phyloP scores from a whole-genome alignment of 2,797 vertebrate species.

The Eulemur coronatus region DNA sequence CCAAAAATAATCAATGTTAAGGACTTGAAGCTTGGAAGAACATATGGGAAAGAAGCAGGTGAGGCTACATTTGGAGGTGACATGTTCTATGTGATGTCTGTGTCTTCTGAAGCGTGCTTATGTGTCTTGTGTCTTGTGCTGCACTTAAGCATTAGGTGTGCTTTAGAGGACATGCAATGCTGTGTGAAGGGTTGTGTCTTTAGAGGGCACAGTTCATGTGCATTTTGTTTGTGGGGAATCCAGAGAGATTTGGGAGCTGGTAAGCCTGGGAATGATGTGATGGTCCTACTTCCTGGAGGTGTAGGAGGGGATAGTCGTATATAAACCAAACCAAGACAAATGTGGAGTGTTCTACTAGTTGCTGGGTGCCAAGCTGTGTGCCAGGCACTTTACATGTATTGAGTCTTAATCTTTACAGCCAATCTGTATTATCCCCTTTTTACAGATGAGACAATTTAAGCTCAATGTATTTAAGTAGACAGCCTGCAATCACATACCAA shows the following conservation, averaged over 20 bases:
- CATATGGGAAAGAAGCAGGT: slow-evolving; percentile 25
- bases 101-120: slow-evolving; percentile 32
- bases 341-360: neutral
- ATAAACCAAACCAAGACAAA: neutral
- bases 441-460: neutral
- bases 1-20: slow-evolving; percentile 16
- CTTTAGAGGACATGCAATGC: neutral
- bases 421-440: neutral
- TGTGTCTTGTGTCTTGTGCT: slow-evolving; percentile 35
- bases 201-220: neutral
- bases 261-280: neutral
- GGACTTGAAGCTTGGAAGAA: slow-evolving; percentile 19
- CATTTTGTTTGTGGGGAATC: neutral
- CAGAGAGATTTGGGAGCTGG: slow-evolving; percentile 25
- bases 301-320: neutral
- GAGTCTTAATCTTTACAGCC: neutral
- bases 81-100: neutral
- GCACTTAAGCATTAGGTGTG: neutral
- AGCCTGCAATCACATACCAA: neutral
- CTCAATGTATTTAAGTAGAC: neutral
- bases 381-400: neutral
- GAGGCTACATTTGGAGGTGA: neutral
- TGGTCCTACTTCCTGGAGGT: neutral
- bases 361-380: neutral
- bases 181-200: neutral